Percentiles rank a stretch among this genome's conserved stretches.
These are phyloP conservation scores for Syrmaticus mikado DNA, from an alignment of 2,113 vertebrate genomes.

Conservation along the genomic window DNA sequence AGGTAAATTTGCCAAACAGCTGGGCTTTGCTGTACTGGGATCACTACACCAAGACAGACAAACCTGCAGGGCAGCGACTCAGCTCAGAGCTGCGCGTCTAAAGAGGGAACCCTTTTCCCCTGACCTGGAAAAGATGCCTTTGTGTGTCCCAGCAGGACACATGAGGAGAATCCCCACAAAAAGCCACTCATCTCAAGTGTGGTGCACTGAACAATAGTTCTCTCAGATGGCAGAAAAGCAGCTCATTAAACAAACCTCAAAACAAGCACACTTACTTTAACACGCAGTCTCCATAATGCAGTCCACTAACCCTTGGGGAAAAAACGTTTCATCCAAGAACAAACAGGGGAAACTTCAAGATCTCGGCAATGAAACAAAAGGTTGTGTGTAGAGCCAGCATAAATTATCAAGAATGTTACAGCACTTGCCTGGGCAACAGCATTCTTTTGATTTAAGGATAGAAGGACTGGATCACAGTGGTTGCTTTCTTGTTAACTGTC, in stretches of 20 bases:
- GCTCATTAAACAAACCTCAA: not conserved
- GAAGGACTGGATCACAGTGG: not conserved
- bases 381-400: not conserved
- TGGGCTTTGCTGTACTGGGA: not conserved
- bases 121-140: not conserved
- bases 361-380: not conserved
- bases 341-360: slow-evolving; percentile 24
- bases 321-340: not conserved
- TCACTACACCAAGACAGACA: not conserved
- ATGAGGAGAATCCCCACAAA: not conserved
- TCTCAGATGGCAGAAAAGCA: not conserved
- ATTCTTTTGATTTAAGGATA: slow-evolving; percentile 10
- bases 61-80: not conserved
- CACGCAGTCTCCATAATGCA: not conserved
- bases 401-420: slow-evolving; percentile 30
- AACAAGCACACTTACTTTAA: not conserved
- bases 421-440: slow-evolving; percentile 36
- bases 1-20: not conserved
- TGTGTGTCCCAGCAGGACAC: not conserved
- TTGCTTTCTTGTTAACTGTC: not conserved
- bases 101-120: not conserved
- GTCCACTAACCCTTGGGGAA: slow-evolving; percentile 8
- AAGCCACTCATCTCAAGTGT: not conserved
- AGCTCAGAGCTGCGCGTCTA: rapidly evolving
- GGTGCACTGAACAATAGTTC: not conserved